Evolutionary conservation across 2,113 vertebrate genomes (phyloP), one percentile per base, ranked within the genome.

Genomic region (Microtus ochrogaster): DNA sequence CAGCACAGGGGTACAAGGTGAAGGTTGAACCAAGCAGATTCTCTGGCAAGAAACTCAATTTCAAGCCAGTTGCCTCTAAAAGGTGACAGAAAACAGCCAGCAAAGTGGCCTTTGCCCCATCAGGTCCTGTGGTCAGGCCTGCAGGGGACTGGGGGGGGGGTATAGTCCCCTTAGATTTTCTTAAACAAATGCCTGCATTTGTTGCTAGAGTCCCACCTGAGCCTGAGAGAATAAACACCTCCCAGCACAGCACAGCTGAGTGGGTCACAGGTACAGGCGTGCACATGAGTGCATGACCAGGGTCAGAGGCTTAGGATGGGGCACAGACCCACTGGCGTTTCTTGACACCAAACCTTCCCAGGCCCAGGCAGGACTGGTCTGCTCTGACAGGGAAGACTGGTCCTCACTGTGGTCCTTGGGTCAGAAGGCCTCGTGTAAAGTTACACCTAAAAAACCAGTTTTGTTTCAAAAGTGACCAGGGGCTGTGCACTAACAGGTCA

Each of bases 281-380:
- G 58, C 58, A 21, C 7, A 16, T 4, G 41, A 7, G 61, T 1
- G 24, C 74, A 58, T 8, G 0, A 30, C 0, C 65, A 66, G 16
- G 39, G 26, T 41, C n/a, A 41, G n/a, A 41, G 1, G 1, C 0
- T 19, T 5, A 3, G 41, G 82, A 83, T 72, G 0, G 36, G 14
- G 41, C 0, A 0, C 14, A 3, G 0, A 1, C 0, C 16, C 0
- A 0, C 13, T 87, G 39, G 84, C 3, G 24, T 17, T 73, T 10
- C 44, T 0, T 8, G 30, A 26, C 33, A 14, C 26, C 12, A 28
- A 24, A 68, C 66, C 22, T 6, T 0, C 5, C 2, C 89, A 1
- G 89, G 26, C 44, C 86, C n/a, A 1, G 49, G 36, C 3, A 73
- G 68, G 2, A 36, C 5, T n/a, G 33, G 58, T n/a, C n/a, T 61